Conservation (phyloP, 2,113 vertebrate genomes). For the Geococcyx californianus region DNA sequence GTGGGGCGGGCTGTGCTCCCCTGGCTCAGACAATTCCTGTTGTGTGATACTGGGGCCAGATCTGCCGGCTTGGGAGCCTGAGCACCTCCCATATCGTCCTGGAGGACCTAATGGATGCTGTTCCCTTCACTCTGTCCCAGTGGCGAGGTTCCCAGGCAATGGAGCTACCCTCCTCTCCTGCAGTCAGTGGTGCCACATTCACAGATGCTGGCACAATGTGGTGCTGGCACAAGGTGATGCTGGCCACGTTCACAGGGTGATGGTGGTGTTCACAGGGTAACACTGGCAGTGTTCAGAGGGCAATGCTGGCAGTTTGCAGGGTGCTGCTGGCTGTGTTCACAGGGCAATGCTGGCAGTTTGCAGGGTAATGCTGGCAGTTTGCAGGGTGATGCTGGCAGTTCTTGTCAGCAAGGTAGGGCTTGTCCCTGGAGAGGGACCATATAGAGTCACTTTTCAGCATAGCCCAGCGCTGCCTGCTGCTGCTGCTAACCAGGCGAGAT, state of each 20-base stretch:
- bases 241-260: not conserved
- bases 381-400: not conserved
- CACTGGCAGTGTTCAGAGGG: not conserved
- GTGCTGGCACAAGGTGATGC: not conserved
- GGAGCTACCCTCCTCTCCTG: not conserved
- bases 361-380: not conserved
- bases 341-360: not conserved
- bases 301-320: not conserved
- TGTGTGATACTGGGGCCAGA: not conserved
- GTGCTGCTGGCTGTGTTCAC: fast-evolving
- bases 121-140: not conserved
- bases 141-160: not conserved
- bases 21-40: fast-evolving
- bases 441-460: fast-evolving
- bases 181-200: not conserved
- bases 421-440: not conserved
- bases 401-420: not conserved
- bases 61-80: not conserved
- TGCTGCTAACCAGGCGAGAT: not conserved
- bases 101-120: not conserved
- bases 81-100: not conserved
- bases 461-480: not conserved
- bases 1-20: not conserved
- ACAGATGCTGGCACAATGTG: not conserved
- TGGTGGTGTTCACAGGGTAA: not conserved